A percentile compares a stretch with the other conserved stretches of the same genome.
Conservation (phyloP, 2,888 invertebrate genomes). For the Protophormia terraenovae region DNA sequence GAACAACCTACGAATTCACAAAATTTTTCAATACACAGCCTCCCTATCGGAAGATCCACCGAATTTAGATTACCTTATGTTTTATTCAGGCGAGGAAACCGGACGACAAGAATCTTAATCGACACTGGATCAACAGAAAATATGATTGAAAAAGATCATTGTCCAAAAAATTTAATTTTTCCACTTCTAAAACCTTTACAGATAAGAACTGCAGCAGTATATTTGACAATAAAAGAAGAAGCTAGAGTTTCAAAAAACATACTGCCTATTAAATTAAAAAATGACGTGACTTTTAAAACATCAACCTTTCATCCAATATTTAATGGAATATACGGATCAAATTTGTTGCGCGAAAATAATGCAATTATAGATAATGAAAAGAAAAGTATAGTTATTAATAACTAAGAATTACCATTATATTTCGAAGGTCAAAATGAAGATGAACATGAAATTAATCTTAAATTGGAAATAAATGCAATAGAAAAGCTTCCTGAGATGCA, state of each 20-base stretch:
- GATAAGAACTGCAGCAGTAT: background rate
- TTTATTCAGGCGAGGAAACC: background rate
- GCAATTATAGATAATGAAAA: background rate
- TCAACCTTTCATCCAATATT: background rate
- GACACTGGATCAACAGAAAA: constrained; percentile 3
- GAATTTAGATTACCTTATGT: no score
- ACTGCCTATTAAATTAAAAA: background rate
- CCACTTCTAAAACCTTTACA: background rate
- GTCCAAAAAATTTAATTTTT: background rate
- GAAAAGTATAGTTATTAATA: background rate
- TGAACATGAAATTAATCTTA: background rate
- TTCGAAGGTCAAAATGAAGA: background rate
- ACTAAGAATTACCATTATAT: background rate
- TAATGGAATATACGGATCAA: background rate
- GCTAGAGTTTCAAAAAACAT: background rate
- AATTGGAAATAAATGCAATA: background rate
- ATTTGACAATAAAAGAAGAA: background rate
- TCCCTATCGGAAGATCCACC: background rate
- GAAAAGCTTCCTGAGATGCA: background rate
- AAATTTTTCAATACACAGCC: background rate
- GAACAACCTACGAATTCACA: no score
- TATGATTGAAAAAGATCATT: background rate
- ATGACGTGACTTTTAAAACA: background rate
- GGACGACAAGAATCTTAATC: background rate
- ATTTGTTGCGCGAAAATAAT: background rate